phyloP scores from a whole-genome alignment of 2,888 invertebrate genomes.

The Ochropacha duplaris region DNA sequence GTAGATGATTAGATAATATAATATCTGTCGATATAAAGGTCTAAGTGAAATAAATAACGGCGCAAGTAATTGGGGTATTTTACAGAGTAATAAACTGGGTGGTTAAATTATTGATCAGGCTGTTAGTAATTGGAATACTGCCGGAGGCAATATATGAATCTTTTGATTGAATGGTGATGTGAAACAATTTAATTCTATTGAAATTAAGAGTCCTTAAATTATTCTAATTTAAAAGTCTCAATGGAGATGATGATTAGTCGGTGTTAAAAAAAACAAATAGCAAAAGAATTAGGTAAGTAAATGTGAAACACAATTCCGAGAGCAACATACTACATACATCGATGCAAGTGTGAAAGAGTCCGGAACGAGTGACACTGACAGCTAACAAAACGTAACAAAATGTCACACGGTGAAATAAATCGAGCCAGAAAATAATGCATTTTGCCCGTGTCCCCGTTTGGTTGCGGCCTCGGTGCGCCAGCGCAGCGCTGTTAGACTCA shows the following conservation, averaged over 20 bases:
- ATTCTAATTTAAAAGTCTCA: neutral
- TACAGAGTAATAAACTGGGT: conserved; percentile 18
- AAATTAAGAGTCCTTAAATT: neutral
- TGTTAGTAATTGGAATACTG: conserved; percentile 1
- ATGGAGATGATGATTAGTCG: too few relatives aligned
- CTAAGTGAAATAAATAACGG: conserved; percentile 25
- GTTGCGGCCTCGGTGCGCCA: conserved; percentile 45
- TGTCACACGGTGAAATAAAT: conserved; percentile 69
- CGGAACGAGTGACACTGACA: conserved; percentile 42
- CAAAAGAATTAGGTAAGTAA: neutral
- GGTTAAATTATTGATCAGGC: conserved; percentile 3
- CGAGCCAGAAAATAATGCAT: conserved; percentile 74
- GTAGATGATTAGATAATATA: conserved; percentile 1
- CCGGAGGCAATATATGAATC: conserved; percentile 13
- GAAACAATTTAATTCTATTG: conserved; percentile 19
- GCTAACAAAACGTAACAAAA: conserved; percentile 74
- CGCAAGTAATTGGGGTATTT: conserved; percentile 23
- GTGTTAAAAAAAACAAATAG: neutral
- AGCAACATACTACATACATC: conserved; percentile 28
- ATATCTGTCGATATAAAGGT: conserved; percentile 11
- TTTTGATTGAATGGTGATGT: conserved; percentile 12
- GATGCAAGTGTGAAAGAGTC: conserved; percentile 52
- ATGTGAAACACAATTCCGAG: conserved; percentile 30
- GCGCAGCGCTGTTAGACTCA: conserved; percentile 41
- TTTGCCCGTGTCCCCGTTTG: conserved; percentile 66